These are phyloP conservation scores for Mus caroli DNA, from an alignment of 2,797 vertebrate species.

Conservation along the genomic window DNA sequence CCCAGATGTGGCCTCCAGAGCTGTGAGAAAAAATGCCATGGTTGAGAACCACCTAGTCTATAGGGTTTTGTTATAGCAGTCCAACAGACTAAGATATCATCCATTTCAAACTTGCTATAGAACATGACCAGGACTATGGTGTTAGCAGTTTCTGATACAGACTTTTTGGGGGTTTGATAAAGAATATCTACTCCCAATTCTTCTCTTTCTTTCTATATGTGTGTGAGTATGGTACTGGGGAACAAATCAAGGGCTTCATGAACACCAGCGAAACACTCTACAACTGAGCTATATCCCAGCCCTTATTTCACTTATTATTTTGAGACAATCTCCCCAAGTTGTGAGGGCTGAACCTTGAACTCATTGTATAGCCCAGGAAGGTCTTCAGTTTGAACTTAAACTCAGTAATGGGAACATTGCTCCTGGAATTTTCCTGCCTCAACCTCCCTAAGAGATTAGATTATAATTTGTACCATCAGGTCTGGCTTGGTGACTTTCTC, in stretches of 20 bases:
- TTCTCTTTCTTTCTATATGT: not conserved
- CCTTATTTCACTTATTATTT: not conserved
- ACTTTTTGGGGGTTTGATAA: not conserved
- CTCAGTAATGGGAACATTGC: not conserved
- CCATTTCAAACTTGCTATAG: conserved; percentile 79
- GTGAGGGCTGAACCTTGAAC: not conserved
- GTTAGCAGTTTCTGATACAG: not conserved
- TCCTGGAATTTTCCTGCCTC: not conserved
- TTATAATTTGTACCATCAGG: not conserved
- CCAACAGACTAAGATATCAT: not conserved
- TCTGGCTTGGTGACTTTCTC: not conserved
- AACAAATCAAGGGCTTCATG: not conserved
- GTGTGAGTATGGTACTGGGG: not conserved
- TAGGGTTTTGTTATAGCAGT: not conserved
- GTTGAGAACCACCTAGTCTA: not conserved
- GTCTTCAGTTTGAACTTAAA: not conserved
- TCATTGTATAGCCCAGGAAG: not conserved
- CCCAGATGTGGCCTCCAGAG: not conserved
- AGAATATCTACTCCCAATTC: not conserved
- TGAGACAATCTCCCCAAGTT: not conserved
- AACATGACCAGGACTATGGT: conserved; percentile 1
- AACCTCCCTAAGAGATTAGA: not conserved
- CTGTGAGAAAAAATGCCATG: not conserved
- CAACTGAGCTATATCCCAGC: not conserved
- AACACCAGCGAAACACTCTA: not conserved